Evolutionary conservation across 2,113 vertebrate genomes (phyloP).

Genomic region (Takifugu flavidus): DNA sequence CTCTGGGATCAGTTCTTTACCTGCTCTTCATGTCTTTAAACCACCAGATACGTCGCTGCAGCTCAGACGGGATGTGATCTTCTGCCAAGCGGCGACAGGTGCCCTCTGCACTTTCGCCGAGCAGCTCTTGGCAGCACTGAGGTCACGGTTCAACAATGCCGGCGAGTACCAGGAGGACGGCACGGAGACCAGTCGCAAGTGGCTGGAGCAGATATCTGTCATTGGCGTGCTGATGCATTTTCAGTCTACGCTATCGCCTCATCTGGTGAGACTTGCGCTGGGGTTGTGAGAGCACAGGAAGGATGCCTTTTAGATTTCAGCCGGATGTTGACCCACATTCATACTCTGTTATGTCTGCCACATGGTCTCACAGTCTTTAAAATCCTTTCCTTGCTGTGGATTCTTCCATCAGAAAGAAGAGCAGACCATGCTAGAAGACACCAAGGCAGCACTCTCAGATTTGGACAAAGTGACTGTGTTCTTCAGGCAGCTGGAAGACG

Average conservation of each 20-base stretch:
- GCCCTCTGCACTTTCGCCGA: conserved; percentile 88
- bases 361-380: too few species aligned
- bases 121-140: conserved; percentile 88
- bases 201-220: conserved; percentile 92
- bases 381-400: conserved; percentile 10
- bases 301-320: too few species aligned
- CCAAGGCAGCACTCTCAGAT: conserved; percentile 87
- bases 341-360: too few species aligned
- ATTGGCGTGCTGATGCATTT: conserved; percentile 90
- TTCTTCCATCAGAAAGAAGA: conserved; percentile 84
- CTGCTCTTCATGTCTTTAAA: background rate
- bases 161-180: conserved; percentile 95
- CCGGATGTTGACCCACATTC: too few species aligned
- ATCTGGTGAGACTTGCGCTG: conserved; percentile 77
- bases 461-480: conserved; percentile 92
- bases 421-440: conserved; percentile 91
- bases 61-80: conserved; percentile 88
- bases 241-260: conserved; percentile 86
- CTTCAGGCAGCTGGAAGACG: conserved; percentile 89
- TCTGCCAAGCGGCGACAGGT: conserved; percentile 90
- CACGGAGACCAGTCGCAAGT: conserved; percentile 95
- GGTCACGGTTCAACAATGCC: conserved; percentile 89
- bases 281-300: background rate
- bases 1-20: background rate
- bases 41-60: conserved; percentile 87